Conservation (phyloP, 2,888 invertebrate genomes). For the Tenthredo distinguenda region DNA sequence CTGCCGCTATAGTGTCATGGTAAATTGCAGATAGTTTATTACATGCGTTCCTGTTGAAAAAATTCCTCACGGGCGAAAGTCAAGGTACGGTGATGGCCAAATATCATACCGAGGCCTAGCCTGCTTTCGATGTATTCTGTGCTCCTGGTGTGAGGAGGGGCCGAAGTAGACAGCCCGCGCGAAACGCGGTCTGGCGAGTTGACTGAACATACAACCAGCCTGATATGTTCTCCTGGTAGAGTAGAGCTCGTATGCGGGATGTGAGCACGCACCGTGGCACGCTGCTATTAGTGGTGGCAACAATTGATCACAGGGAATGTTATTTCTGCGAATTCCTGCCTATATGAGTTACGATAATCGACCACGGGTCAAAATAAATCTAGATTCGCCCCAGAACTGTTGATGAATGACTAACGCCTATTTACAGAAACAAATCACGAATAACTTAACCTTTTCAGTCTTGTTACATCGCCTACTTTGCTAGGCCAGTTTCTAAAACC, state of each 20-base stretch:
- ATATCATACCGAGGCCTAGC: constrained; percentile 64
- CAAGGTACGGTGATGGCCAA: constrained; percentile 69
- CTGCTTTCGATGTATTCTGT: constrained; percentile 57
- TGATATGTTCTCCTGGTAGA: constrained; percentile 66
- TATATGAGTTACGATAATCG: neutral
- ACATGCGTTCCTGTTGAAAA: constrained; percentile 78
- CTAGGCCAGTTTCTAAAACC: neutral
- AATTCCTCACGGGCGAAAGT: constrained; percentile 78
- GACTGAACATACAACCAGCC: constrained; percentile 59
- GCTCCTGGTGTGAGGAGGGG: constrained; percentile 75
- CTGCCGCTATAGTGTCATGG: constrained; percentile 21
- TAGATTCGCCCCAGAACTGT: neutral
- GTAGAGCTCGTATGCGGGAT: constrained; percentile 76
- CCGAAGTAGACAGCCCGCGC: constrained; percentile 76
- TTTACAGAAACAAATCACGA: neutral
- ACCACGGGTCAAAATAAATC: neutral
- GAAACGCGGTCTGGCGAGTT: constrained; percentile 72
- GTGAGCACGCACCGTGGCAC: constrained; percentile 73
- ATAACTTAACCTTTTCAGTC: neutral
- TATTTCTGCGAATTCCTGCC: neutral
- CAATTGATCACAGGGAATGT: neutral
- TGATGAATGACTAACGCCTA: neutral
- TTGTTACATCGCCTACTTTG: neutral
- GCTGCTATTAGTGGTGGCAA: constrained; percentile 6
- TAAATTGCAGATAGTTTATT: neutral